phyloP scores from a whole-genome alignment of 1,140 invertebrate species.

The Nasonia giraulti region DNA sequence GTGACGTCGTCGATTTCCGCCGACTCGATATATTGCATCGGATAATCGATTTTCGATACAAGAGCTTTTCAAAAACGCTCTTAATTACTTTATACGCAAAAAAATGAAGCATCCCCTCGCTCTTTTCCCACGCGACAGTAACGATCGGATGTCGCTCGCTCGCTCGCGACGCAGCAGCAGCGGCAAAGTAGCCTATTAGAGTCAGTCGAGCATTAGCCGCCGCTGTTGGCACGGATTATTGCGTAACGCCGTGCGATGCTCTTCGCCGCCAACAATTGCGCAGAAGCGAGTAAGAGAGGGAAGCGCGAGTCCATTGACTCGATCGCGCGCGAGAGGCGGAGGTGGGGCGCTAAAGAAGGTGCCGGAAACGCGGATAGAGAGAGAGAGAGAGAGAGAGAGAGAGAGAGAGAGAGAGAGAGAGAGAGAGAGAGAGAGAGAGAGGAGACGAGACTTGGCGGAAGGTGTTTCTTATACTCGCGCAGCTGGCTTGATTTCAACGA shows the following conservation, averaged over 20 bases:
- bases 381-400: neutral
- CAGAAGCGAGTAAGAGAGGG: neutral
- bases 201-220: constrained; percentile 1
- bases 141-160: too few species aligned
- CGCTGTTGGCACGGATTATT: constrained; percentile 22
- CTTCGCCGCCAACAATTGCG: constrained; percentile 29
- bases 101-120: too few species aligned
- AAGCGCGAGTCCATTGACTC: constrained; percentile 44
- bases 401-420: neutral
- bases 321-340: neutral
- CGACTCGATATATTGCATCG: neutral
- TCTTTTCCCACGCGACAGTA: too few species aligned
- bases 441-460: neutral
- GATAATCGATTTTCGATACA: neutral
- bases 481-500: neutral
- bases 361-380: constrained; percentile 24
- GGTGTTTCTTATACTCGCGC: neutral
- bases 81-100: neutral
- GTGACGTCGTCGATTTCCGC: too few species aligned
- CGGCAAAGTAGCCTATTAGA: constrained; percentile 21
- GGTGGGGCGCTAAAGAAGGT: constrained; percentile 9
- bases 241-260: constrained; percentile 19
- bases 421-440: neutral
- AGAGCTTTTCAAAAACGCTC: neutral
- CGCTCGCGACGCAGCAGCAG: neutral